Percentiles rank a stretch among this genome's conserved stretches.
Conservation (phyloP, 1,140 invertebrate genomes). For the Penaeus chinensis region DNA sequence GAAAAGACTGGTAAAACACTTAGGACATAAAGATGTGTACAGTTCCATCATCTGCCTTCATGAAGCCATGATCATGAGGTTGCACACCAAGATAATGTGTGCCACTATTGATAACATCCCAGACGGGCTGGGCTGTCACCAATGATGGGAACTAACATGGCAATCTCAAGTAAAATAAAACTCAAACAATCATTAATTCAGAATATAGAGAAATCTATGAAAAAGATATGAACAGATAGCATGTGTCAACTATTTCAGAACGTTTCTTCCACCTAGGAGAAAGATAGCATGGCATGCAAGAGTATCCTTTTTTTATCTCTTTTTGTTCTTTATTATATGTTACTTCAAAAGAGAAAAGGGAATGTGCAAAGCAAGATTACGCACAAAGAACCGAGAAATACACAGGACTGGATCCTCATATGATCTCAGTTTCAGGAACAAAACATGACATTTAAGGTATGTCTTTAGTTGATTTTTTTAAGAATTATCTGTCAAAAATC, state of each 20-base stretch:
- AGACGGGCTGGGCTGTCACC: constrained; percentile 19
- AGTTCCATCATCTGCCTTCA: constrained; percentile 55
- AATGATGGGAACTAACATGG: constrained; percentile 46
- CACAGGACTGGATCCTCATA: no score
- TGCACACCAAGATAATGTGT: constrained; percentile 42
- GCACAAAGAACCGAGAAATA: no score
- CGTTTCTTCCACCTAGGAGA: constrained; percentile 48
- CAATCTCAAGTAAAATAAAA: constrained; percentile 53
- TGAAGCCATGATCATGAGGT: constrained; percentile 55
- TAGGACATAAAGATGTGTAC: constrained; percentile 57
- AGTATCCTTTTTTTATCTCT: not conserved
- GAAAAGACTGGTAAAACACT: constrained; percentile 62
- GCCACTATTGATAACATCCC: constrained; percentile 53
- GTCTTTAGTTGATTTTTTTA: no score
- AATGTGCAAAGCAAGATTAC: no score
- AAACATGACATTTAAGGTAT: no score
- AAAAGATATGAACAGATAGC: constrained; percentile 36
- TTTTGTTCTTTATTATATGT: no score
- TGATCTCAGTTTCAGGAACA: no score
- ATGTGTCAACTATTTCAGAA: constrained; percentile 44
- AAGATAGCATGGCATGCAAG: constrained; percentile 41
- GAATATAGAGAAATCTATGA: constrained; percentile 45
- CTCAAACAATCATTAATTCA: constrained; percentile 47
- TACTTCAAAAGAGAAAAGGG: no score
- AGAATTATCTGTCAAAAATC: no score